Conservation (phyloP, 2,113 vertebrate genomes). For the Castor canadensis region DNA sequence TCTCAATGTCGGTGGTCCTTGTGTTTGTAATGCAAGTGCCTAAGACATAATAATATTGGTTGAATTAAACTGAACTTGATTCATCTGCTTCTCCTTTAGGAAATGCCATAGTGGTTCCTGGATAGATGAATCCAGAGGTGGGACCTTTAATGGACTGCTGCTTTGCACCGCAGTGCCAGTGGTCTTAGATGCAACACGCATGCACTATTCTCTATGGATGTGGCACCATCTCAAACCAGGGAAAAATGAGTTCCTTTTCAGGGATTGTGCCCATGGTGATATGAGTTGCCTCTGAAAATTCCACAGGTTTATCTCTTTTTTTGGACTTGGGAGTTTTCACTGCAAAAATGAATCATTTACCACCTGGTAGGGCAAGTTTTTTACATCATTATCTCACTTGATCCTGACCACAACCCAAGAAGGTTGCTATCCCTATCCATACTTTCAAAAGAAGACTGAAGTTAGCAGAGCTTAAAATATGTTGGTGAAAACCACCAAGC, state of each 20-base stretch:
- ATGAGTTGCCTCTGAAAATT: background rate
- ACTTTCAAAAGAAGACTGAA: background rate
- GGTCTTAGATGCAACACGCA: background rate
- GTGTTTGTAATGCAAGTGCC: background rate
- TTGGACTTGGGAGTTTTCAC: background rate
- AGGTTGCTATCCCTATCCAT: background rate
- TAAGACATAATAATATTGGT: background rate
- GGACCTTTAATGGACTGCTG: background rate
- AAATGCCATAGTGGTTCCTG: background rate
- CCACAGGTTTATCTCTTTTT: background rate
- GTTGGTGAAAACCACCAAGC: background rate
- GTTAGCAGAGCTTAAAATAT: background rate
- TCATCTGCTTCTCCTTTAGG: background rate
- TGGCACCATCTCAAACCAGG: background rate
- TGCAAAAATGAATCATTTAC: background rate
- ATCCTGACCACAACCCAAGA: background rate
- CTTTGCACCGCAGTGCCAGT: background rate
- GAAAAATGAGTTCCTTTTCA: background rate
- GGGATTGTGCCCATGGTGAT: background rate
- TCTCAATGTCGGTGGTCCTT: background rate
- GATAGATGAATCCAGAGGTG: background rate
- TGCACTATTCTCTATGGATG: background rate
- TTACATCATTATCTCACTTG: background rate
- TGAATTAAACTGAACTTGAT: background rate
- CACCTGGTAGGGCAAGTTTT: background rate